phyloP scores from a whole-genome alignment of 2,888 invertebrate species.

The Steinernema scapterisci region DNA sequence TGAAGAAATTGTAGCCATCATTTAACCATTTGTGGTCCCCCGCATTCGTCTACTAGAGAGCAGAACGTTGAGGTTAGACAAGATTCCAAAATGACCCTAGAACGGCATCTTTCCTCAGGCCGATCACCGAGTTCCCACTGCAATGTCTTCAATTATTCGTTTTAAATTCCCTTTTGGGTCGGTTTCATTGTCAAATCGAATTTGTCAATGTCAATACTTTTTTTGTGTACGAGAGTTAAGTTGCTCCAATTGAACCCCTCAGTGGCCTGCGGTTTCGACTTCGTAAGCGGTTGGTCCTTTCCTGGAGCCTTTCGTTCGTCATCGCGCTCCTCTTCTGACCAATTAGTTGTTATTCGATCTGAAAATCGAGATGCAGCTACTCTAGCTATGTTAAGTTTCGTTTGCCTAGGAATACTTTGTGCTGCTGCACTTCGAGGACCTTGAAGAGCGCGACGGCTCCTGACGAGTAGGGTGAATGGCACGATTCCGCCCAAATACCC shows the following conservation, averaged over 20 bases:
- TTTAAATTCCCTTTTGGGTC: conserved; percentile 1
- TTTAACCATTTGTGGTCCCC: too few species aligned
- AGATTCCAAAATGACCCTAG: not conserved
- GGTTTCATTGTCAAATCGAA: conserved; percentile 22
- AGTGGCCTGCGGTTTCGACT: not conserved
- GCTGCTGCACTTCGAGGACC: not conserved
- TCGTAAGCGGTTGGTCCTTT: not conserved
- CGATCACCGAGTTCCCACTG: not conserved
- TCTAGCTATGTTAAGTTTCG: not conserved
- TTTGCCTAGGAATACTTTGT: not conserved
- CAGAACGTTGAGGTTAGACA: too few species aligned
- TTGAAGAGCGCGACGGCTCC: too few species aligned
- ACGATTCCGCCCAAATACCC: too few species aligned
- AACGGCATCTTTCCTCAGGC: not conserved
- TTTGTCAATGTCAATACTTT: conserved; percentile 29
- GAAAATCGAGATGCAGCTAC: conserved; percentile 9
- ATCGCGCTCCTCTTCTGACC: not conserved
- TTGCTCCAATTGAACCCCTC: not conserved
- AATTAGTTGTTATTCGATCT: conserved; percentile 33
- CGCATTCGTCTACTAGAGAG: too few species aligned
- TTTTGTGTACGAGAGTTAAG: conserved; percentile 5
- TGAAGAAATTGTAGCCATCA: too few species aligned
- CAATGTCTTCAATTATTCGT: conserved; percentile 6
- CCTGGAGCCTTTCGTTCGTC: conserved; percentile 18
- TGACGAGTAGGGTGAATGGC: too few species aligned